Evolutionary conservation across 2,797 vertebrate genomes (phyloP), one percentile per base, ranked within the genome.

Genomic region (Dryobates pubescens): DNA sequence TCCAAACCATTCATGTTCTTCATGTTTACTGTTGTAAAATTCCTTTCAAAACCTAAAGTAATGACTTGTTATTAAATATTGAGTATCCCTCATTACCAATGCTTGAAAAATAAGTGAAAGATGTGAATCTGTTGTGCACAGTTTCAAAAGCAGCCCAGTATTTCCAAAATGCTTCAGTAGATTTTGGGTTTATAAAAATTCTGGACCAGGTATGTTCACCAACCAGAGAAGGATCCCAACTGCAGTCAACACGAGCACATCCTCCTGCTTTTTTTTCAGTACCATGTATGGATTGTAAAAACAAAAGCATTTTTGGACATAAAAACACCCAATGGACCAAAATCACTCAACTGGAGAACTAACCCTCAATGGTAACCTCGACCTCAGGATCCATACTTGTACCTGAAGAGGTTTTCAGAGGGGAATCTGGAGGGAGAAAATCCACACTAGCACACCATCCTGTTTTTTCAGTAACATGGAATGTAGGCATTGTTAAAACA

Each of bases 341-440:
- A 83, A 95, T 69, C 49, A 62, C 67, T 43, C 64, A 90, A 80
- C 51, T 54, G 41, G 19, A 75, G 80, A 88, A 96, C 97, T 95
- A 86, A 98, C 98, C 98, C 97, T 97, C 97, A 10, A 96, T 95
- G 79, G 97, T 97, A 71, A 97, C 96, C 89, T 97, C 97, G 47
- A 94, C 96, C 95, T 98, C 98, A 11, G 97, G 95, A 86, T 98
- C 93, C 81, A 97, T 97, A 96, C 95, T 97, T 91, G 95, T 95
- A 97, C 97, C 97, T 82, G 97, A 97, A 84, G 84, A 74, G 57
- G 91, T 77, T 24, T 92, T 96, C 41, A 96, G 97, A 87, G 95
- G 91, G 82, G 97, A 94, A 91, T 97, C 98, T 98, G 95, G 88
- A 96, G 90, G 90, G 71, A 43, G 17, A 49, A 49, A 49, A 49